These are phyloP conservation scores for Zoanthus sociatus DNA, from an alignment of 92 coral and sea anemone species.

Conservation along the genomic window DNA sequence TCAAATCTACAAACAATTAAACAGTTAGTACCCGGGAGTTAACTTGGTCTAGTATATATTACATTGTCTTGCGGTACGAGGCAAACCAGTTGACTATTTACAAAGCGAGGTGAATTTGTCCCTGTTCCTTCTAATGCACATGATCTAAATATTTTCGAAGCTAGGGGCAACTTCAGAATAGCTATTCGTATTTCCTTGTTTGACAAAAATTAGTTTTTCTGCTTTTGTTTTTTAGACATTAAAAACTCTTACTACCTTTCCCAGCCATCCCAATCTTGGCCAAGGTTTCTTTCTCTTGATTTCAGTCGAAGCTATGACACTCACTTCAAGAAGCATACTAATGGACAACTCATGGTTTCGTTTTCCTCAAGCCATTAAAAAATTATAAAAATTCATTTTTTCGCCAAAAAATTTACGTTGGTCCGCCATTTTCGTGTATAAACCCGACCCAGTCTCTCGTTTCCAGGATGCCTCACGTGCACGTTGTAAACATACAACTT, in stretches of 20 bases:
- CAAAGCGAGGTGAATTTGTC: no score
- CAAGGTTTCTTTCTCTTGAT: constrained; percentile 98
- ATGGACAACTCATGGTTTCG: not conserved
- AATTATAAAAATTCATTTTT: not conserved
- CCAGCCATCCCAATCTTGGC: constrained; percentile 93
- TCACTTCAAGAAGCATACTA: constrained; percentile 82
- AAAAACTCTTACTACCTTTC: constrained; percentile 69
- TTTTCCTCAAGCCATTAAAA: no score
- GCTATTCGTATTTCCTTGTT: no score
- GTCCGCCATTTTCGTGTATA: constrained; percentile 43
- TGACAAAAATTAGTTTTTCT: no score
- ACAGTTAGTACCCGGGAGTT: no score
- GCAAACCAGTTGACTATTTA: no score
- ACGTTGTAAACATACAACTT: constrained; percentile 21
- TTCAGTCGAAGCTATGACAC: constrained; percentile 83
- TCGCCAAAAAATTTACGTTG: constrained; percentile 14
- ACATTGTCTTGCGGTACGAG: no score
- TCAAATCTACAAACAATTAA: no score
- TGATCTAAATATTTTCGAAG: no score
- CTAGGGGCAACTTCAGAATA: no score
- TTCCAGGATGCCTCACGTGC: constrained; percentile 23
- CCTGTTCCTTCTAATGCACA: no score
- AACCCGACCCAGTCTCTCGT: constrained; percentile 23
- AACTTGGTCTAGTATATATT: no score
- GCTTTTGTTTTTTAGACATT: not conserved